Percentiles rank a stretch among this genome's conserved stretches.
phyloP scores from a whole-genome alignment of 2,888 invertebrate genomes.

The Dolichopus griseipennis region DNA sequence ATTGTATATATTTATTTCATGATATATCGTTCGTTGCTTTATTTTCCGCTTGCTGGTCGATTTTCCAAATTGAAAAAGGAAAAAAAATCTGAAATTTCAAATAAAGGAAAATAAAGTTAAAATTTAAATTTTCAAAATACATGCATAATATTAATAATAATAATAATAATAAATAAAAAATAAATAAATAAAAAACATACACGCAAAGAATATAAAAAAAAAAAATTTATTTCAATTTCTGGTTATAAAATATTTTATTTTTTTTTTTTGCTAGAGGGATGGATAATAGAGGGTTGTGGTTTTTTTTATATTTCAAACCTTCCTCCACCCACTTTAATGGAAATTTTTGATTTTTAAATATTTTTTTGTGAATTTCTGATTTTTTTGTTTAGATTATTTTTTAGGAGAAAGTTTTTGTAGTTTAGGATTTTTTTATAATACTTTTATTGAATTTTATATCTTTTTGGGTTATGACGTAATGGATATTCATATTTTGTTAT shows the following conservation, averaged over 20 bases:
- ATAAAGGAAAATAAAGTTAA: background rate
- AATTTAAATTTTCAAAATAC: background rate
- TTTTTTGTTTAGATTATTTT: background rate
- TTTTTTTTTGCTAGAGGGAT: background rate
- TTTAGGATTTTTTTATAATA: no score
- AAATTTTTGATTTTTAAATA: background rate
- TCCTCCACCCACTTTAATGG: background rate
- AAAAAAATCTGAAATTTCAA: background rate
- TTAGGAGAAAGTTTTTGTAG: no score
- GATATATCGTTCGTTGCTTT: background rate
- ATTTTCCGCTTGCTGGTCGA: background rate
- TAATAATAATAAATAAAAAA: background rate
- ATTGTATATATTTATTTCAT: background rate
- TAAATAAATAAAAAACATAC: background rate
- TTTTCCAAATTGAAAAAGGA: background rate
- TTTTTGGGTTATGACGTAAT: no score
- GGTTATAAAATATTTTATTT: background rate
- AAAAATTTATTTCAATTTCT: slow-evolving; percentile 6
- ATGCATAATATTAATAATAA: background rate
- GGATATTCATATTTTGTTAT: no score
- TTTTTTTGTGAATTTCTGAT: background rate
- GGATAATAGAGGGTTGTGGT: background rate
- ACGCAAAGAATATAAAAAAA: background rate
- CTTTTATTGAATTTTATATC: no score
- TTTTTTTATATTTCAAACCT: background rate